These are phyloP conservation scores for Sylvietta virens DNA, from an alignment of 2,113 vertebrate genomes.

Conservation along the genomic window DNA sequence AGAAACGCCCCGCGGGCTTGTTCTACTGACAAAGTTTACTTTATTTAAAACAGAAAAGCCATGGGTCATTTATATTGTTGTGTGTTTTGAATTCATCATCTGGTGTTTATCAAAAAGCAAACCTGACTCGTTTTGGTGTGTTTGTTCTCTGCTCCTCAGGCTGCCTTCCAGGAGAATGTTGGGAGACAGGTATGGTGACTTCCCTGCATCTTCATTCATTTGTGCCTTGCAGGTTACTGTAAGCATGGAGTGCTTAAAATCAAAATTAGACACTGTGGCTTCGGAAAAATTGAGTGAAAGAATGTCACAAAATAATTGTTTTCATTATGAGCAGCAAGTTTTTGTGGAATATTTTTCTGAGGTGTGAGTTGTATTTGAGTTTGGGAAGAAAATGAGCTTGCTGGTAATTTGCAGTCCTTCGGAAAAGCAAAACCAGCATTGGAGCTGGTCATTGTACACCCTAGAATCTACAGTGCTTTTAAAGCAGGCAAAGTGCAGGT, in stretches of 20 bases:
- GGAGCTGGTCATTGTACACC: not conserved
- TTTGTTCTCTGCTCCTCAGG: conserved; percentile 80
- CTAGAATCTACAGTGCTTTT: not conserved
- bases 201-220: conserved; percentile 47
- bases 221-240: conserved; percentile 30
- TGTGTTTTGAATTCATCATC: conserved; percentile 64
- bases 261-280: not conserved
- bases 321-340: not conserved
- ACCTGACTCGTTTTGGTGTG: conserved; percentile 66
- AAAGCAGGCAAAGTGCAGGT: not conserved
- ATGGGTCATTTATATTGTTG: conserved; percentile 69
- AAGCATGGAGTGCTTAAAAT: not conserved
- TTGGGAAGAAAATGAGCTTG: not conserved
- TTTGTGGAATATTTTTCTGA: not conserved
- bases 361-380: not conserved
- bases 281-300: not conserved
- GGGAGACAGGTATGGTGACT: conserved; percentile 91
- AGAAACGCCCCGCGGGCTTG: conserved; percentile 36
- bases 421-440: not conserved
- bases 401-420: not conserved
- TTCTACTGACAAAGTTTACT: conserved; percentile 57
- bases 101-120: conserved; percentile 65
- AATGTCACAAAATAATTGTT: not conserved
- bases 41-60: conserved; percentile 69
- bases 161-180: conserved; percentile 99